Evolutionary conservation across 1,140 invertebrate species (phyloP).

Genomic region (Drosophila busckii): DNA sequence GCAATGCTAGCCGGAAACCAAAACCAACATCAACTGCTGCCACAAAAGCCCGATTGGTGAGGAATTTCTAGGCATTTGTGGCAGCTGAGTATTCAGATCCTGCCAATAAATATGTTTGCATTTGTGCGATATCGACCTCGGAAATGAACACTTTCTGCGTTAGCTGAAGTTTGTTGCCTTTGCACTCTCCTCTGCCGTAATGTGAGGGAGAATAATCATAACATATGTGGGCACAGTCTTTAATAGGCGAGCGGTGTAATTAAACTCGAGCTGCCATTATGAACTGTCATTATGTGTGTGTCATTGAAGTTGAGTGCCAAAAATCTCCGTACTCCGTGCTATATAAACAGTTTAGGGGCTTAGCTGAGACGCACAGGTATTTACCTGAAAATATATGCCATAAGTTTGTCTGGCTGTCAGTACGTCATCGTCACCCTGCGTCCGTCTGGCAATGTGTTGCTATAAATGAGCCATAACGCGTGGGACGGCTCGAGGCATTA

Average conservation of each 20-base stretch:
- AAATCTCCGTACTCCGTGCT: conserved; percentile 60
- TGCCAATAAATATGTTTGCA: no score
- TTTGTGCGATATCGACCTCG: conserved; percentile 36
- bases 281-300: conserved; percentile 38
- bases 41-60: conserved; percentile 13
- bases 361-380: not conserved
- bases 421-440: conserved; percentile 66
- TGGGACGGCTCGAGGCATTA: conserved; percentile 8
- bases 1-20: not conserved
- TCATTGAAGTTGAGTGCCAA: conserved; percentile 23
- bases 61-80: conserved; percentile 45
- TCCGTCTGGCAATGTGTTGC: conserved; percentile 71
- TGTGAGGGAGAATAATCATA: no score
- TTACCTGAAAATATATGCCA: conserved; percentile 39
- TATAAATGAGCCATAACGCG: conserved; percentile 62
- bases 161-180: not conserved
- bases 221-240: conserved; percentile 31
- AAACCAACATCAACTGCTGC: conserved; percentile 11
- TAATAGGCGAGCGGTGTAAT: conserved; percentile 39
- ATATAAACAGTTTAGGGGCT: conserved; percentile 11
- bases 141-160: conserved; percentile 56
- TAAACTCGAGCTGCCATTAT: conserved; percentile 43
- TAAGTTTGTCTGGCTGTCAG: conserved; percentile 48
- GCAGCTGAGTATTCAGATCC: conserved; percentile 5
- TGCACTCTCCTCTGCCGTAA: no score